Evolutionary conservation across 2,797 vertebrate species (phyloP).

Genomic region (Rhyacichthys aspro): DNA sequence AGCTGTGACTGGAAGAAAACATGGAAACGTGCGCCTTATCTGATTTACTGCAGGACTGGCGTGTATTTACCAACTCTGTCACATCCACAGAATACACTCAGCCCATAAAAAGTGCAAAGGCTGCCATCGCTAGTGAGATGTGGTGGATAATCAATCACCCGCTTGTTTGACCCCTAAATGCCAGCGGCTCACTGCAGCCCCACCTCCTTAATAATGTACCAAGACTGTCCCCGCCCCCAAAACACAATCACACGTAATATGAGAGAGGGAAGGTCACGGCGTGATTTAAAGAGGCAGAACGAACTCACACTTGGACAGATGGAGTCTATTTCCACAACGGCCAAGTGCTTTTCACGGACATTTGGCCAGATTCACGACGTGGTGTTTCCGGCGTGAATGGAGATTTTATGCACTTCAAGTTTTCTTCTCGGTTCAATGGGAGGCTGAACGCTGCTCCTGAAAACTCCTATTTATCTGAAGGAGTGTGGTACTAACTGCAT

Average conservation of each 20-base stretch:
- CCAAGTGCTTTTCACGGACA: slow-evolving; percentile 49
- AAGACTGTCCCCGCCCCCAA: neutral
- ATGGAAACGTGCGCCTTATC: neutral
- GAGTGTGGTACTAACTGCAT: too few species aligned
- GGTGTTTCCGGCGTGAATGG: slow-evolving; percentile 35
- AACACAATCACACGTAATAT: slow-evolving; percentile 23
- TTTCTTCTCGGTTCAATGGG: too few species aligned
- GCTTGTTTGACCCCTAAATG: slow-evolving; percentile 32
- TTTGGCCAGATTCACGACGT: slow-evolving; percentile 22
- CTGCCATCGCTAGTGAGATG: neutral
- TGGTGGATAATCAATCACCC: slow-evolving; percentile 37
- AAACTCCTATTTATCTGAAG: too few species aligned
- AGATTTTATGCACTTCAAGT: slow-evolving; percentile 41
- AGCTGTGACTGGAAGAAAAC: neutral
- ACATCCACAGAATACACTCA: neutral
- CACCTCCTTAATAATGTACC: slow-evolving; percentile 28
- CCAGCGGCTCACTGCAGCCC: slow-evolving; percentile 9
- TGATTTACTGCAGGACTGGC: neutral
- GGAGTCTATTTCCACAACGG: slow-evolving; percentile 55
- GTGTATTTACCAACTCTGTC: neutral
- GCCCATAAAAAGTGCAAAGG: neutral
- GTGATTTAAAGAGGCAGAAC: slow-evolving; percentile 30
- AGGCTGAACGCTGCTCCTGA: too few species aligned
- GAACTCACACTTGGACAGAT: slow-evolving; percentile 8
- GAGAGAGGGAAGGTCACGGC: slow-evolving; percentile 41